Conservation (phyloP, 2,797 vertebrate genomes). For the Tolypeutes matacus region DNA sequence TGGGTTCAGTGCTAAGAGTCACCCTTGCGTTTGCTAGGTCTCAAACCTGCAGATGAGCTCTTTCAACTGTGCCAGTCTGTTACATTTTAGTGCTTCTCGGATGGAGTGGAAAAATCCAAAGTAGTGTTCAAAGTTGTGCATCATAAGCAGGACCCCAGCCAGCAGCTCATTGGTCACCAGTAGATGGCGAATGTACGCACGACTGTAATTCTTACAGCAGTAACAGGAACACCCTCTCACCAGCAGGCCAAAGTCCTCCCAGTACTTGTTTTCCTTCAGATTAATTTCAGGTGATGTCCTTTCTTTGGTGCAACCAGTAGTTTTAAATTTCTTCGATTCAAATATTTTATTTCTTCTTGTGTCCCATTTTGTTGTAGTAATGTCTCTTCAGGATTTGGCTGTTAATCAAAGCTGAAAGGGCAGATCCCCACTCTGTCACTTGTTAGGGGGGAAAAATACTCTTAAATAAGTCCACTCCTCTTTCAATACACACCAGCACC, state of each 20-base stretch:
- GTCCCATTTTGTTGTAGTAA: slow-evolving; percentile 88
- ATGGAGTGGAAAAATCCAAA: slow-evolving; percentile 94
- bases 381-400: slow-evolving; percentile 90
- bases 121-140: slow-evolving; percentile 97
- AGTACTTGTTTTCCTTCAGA: slow-evolving; percentile 96
- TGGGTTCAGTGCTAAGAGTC: not conserved
- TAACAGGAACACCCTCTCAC: slow-evolving; percentile 95
- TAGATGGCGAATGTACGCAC: slow-evolving; percentile 97
- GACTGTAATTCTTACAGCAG: slow-evolving; percentile 95
- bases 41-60: slow-evolving; percentile 82
- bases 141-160: slow-evolving; percentile 96
- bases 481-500: slow-evolving; percentile 94
- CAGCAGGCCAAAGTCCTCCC: slow-evolving; percentile 93
- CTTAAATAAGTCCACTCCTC: slow-evolving; percentile 97
- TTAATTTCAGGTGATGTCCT: slow-evolving; percentile 95
- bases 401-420: slow-evolving; percentile 91
- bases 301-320: slow-evolving; percentile 83
- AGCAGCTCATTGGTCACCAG: slow-evolving; percentile 96
- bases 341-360: slow-evolving; percentile 80
- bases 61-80: slow-evolving; percentile 90
- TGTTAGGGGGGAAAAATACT: slow-evolving; percentile 95
- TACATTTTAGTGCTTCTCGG: slow-evolving; percentile 90
- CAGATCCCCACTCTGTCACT: slow-evolving; percentile 95
- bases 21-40: not conserved
- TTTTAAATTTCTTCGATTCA: slow-evolving; percentile 81